phyloP scores from a whole-genome alignment of 2,888 invertebrate species.

The Chaetogeoica ovagalla region DNA sequence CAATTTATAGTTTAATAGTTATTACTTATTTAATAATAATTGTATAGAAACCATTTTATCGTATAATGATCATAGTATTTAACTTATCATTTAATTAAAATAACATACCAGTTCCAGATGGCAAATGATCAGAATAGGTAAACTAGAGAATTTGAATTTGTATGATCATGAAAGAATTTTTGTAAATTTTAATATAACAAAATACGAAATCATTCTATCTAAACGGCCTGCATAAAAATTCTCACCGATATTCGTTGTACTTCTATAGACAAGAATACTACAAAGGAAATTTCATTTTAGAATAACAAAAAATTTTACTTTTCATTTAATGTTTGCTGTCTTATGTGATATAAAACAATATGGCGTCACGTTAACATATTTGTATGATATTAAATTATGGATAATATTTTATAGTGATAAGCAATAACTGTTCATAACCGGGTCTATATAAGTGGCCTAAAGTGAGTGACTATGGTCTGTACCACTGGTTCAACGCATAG shows the following conservation, averaged over 20 bases:
- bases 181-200: neutral
- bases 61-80: neutral
- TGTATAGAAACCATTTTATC: neutral
- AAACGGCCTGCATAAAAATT: neutral
- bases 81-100: conserved; percentile 2
- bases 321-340: conserved; percentile 15
- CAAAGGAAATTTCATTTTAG: neutral
- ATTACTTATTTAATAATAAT: neutral
- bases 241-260: neutral
- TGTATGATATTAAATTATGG: neutral
- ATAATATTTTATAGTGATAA: conserved; percentile 9
- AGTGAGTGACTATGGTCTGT: no score
- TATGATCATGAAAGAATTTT: neutral
- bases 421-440: no score
- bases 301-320: conserved; percentile 27
- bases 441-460: no score
- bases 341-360: conserved; percentile 46
- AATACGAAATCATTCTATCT: neutral
- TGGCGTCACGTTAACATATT: conserved; percentile 38
- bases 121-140: neutral
- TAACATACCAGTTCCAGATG: conserved; percentile 45
- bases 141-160: neutral
- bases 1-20: no score
- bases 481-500: no score
- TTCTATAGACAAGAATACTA: neutral